A percentile compares a stretch with the other conserved stretches of the same genome.
Evolutionary conservation across 2,113 vertebrate genomes (phyloP).

Genomic region (Corythoichthys intestinalis): DNA sequence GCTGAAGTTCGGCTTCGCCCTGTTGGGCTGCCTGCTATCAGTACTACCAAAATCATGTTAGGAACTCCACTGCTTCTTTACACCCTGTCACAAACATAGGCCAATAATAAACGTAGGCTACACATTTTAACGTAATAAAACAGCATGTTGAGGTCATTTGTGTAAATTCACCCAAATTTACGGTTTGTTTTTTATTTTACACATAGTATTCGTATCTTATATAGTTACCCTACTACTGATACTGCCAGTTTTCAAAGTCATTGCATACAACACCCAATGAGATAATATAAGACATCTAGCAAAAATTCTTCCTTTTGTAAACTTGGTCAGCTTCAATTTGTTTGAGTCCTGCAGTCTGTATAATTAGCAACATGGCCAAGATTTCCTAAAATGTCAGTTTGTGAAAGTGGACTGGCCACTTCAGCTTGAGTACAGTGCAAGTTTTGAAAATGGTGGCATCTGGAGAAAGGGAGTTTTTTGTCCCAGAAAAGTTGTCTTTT

Average conservation of each 20-base stretch:
- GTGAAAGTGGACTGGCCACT: no score
- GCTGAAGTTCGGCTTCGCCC: background rate
- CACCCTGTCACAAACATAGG: background rate
- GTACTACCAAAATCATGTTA: background rate
- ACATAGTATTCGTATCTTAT: background rate
- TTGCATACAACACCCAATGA: background rate
- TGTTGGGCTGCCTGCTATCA: background rate
- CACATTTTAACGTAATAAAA: background rate
- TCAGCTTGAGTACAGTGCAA: no score
- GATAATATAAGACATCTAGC: background rate
- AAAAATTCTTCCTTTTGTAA: background rate
- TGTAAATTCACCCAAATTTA: background rate
- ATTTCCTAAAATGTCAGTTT: no score
- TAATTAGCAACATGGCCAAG: background rate
- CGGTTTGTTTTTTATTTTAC: background rate
- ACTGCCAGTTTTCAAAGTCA: background rate
- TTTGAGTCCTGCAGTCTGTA: background rate
- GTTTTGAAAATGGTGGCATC: no score
- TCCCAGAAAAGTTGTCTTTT: no score
- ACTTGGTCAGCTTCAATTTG: background rate
- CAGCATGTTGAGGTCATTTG: background rate
- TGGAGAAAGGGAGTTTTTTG: no score
- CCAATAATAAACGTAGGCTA: background rate
- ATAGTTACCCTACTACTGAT: background rate
- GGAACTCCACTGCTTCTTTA: background rate